A percentile compares a stretch with the other conserved stretches of the same genome.
Conservation (phyloP, 1,140 invertebrate species). For the Meloidogyne floridensis region DNA sequence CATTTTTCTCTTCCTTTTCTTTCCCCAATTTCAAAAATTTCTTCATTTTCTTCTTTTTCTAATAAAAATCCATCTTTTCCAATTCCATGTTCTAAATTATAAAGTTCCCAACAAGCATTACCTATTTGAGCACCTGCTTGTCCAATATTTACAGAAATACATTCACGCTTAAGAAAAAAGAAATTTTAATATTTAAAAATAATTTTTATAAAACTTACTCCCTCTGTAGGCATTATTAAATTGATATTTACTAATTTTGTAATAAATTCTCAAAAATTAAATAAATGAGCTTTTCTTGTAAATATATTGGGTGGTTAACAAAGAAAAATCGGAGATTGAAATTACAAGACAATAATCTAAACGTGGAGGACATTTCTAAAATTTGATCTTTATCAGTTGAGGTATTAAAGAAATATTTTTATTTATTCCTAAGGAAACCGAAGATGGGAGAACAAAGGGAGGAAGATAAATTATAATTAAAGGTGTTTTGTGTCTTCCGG, state of each 20-base stretch:
- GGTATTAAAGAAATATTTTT: no score
- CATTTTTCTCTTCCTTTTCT: slow-evolving; percentile 24
- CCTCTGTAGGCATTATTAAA: not conserved
- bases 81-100: slow-evolving; percentile 77
- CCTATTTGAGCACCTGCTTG: slow-evolving; percentile 87
- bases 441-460: no score
- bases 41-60: slow-evolving; percentile 55
- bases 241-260: not conserved
- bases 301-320: not conserved
- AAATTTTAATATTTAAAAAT: not conserved
- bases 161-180: slow-evolving; percentile 70
- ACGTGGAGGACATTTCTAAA: not conserved
- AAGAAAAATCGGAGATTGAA: not conserved
- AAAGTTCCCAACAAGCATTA: slow-evolving; percentile 80
- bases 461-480: no score
- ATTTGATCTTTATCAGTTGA: not conserved
- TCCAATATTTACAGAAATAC: slow-evolving; percentile 82
- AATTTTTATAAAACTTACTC: not conserved
- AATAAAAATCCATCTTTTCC: slow-evolving; percentile 57
- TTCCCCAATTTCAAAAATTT: slow-evolving; percentile 71
- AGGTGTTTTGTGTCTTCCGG: no score
- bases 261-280: not conserved
- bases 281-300: not conserved
- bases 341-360: not conserved
- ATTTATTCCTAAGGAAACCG: no score